phyloP scores from a whole-genome alignment of 1,140 invertebrate species.

The Drosophila orena region DNA sequence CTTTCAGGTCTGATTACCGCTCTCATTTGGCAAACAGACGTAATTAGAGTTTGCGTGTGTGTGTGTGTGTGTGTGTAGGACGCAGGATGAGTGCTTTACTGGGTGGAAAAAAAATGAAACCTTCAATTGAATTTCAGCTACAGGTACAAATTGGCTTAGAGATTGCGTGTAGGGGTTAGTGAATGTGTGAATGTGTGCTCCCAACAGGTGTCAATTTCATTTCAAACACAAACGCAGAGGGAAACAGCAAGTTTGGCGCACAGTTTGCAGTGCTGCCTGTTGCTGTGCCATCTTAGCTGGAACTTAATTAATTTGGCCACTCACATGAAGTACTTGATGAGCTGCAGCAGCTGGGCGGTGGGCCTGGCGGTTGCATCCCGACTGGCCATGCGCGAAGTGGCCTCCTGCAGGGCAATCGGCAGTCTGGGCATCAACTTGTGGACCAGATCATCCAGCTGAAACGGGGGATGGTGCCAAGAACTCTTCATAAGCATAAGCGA shows the following conservation, averaged over 20 bases:
- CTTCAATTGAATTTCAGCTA: slow-evolving; percentile 79
- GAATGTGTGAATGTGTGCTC: slow-evolving; percentile 34
- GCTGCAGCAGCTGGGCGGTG: slow-evolving; percentile 93
- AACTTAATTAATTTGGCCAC: slow-evolving; percentile 81
- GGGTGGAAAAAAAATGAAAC: slow-evolving; percentile 36
- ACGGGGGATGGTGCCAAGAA: slow-evolving; percentile 5
- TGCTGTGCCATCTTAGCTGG: slow-evolving; percentile 47
- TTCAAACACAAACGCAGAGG: slow-evolving; percentile 68
- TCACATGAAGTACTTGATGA: slow-evolving; percentile 96
- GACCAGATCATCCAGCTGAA: slow-evolving; percentile 92
- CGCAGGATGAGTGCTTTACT: slow-evolving; percentile 1
- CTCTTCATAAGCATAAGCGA: slow-evolving; percentile 38
- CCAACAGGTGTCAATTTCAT: slow-evolving; percentile 79
- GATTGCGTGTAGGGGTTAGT: slow-evolving; percentile 23
- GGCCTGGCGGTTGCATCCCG: slow-evolving; percentile 93
- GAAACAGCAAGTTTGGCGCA: slow-evolving; percentile 64
- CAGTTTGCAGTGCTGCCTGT: slow-evolving; percentile 36
- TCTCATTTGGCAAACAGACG: slow-evolving; percentile 81
- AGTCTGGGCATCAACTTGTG: slow-evolving; percentile 91
- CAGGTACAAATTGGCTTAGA: slow-evolving; percentile 75
- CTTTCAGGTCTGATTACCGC: slow-evolving; percentile 81
- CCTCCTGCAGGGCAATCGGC: slow-evolving; percentile 94
- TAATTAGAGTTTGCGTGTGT: slow-evolving; percentile 73
- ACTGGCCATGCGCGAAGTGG: slow-evolving; percentile 92
- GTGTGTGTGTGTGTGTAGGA: slow-evolving; percentile 32